Percentiles rank a stretch among this genome's conserved stretches.
Conservation (phyloP, 2,113 vertebrate genomes). For the Scopus umbretta region DNA sequence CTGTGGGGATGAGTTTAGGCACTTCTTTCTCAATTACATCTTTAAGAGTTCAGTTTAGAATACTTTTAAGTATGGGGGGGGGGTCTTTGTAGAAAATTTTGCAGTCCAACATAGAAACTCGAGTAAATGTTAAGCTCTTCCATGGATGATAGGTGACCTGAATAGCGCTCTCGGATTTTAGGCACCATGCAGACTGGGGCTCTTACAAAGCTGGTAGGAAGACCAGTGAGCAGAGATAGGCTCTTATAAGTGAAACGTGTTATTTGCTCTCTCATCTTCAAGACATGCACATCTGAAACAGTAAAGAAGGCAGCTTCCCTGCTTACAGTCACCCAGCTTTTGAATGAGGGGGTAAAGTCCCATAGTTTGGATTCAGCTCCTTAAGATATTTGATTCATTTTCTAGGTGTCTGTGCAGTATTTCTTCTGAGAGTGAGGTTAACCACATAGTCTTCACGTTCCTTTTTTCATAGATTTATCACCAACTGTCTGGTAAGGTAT, state of each 20-base stretch:
- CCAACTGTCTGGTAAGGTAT: not conserved
- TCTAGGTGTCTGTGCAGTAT: not conserved
- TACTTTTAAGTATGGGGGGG: not conserved
- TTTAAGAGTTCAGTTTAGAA: not conserved
- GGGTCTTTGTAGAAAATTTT: not conserved
- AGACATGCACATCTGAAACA: not conserved
- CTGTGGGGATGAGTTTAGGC: not conserved
- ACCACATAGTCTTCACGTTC: not conserved
- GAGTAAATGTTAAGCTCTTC: not conserved
- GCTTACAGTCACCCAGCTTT: not conserved
- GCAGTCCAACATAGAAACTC: accelerated
- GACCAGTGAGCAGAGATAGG: not conserved
- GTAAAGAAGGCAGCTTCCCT: not conserved
- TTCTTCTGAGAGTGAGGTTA: not conserved
- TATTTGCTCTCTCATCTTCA: not conserved
- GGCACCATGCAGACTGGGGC: not conserved
- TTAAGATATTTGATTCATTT: not conserved
- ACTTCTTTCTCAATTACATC: not conserved
- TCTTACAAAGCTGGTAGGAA: not conserved
- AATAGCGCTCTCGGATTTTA: not conserved
- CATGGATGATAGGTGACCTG: not conserved
- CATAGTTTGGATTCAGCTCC: not conserved
- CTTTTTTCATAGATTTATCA: not conserved
- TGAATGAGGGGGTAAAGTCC: not conserved
- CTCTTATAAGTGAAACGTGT: not conserved